These are phyloP conservation scores for Rhingia campestris DNA, from an alignment of 2,888 invertebrate genomes.

Conservation along the genomic window DNA sequence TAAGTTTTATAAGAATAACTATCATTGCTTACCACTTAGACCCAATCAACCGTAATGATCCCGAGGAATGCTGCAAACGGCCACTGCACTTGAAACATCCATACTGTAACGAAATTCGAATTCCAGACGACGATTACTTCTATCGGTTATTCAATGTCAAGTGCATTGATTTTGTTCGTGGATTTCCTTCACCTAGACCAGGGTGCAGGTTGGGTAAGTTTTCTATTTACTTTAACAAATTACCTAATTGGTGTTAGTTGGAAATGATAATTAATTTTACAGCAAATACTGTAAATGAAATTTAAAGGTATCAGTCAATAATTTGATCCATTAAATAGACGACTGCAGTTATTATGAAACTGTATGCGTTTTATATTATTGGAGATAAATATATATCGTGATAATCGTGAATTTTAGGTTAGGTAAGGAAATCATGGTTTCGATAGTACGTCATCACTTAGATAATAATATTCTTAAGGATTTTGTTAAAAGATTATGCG, in stretches of 20 bases:
- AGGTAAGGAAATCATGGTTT: no score
- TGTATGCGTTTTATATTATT: no score
- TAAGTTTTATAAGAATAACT: not conserved
- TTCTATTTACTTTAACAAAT: not conserved
- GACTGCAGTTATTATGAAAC: no score
- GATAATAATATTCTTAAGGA: no score
- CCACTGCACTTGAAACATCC: slow-evolving; percentile 93
- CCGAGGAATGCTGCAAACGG: slow-evolving; percentile 94
- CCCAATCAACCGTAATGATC: slow-evolving; percentile 93
- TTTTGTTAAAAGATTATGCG: no score
- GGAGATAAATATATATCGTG: no score
- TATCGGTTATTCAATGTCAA: slow-evolving; percentile 92
- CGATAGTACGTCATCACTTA: no score
- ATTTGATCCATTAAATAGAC: no score
- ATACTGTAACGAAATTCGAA: slow-evolving; percentile 93
- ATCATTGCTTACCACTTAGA: slow-evolving; percentile 83
- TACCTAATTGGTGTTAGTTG: slow-evolving; percentile 4
- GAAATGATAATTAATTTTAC: not conserved
- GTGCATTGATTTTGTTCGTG: slow-evolving; percentile 95
- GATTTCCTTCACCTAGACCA: slow-evolving; percentile 92
- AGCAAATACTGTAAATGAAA: no score
- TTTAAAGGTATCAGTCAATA: no score
- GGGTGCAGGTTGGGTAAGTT: slow-evolving; percentile 91
- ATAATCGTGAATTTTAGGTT: no score
- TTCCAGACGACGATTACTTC: slow-evolving; percentile 95